phyloP scores from a whole-genome alignment of 1,140 invertebrate species.

The Venustaconcha ellipsiformis region DNA sequence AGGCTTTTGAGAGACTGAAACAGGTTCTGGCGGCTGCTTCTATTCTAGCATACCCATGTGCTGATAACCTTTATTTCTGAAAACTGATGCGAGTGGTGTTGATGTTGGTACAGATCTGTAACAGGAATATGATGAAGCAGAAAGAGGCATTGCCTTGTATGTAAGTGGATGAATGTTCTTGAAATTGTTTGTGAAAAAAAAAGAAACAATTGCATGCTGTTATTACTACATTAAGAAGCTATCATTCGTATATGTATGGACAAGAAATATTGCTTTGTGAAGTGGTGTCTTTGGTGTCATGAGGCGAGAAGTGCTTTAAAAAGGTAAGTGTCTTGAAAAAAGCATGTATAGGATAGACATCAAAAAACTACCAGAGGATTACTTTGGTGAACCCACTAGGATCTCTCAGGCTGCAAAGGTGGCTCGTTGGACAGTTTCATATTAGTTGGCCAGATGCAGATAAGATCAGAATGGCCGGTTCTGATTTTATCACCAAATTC shows the following conservation, averaged over 20 bases:
- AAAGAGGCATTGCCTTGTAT: slow-evolving; percentile 17
- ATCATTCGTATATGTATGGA: slow-evolving; percentile 3
- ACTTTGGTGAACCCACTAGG: too few species aligned
- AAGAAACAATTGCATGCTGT: slow-evolving; percentile 34
- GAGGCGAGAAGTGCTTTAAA: too few species aligned
- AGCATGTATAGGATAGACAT: too few species aligned
- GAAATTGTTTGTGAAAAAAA: slow-evolving; percentile 14
- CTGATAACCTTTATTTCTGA: slow-evolving; percentile 1
- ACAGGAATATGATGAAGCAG: slow-evolving; percentile 49
- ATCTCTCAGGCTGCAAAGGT: too few species aligned
- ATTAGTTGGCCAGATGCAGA: too few species aligned
- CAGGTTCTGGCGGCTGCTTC: not conserved
- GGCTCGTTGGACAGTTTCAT: too few species aligned
- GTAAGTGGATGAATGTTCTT: slow-evolving; percentile 6
- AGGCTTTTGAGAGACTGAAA: slow-evolving; percentile 4
- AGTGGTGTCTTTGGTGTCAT: not conserved
- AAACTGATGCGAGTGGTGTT: slow-evolving; percentile 52
- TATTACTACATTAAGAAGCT: slow-evolving; percentile 23
- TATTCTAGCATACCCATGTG: slow-evolving; percentile 2
- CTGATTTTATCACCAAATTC: too few species aligned
- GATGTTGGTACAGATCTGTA: slow-evolving; percentile 64
- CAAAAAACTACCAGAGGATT: too few species aligned
- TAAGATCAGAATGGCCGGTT: too few species aligned
- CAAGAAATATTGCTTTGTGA: slow-evolving; percentile 2
- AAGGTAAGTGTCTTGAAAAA: too few species aligned